A percentile compares a stretch with the other conserved stretches of the same genome.
These are phyloP conservation scores for Lagorchestes hirsutus DNA, from an alignment of 2,797 vertebrate species.

Conservation along the genomic window DNA sequence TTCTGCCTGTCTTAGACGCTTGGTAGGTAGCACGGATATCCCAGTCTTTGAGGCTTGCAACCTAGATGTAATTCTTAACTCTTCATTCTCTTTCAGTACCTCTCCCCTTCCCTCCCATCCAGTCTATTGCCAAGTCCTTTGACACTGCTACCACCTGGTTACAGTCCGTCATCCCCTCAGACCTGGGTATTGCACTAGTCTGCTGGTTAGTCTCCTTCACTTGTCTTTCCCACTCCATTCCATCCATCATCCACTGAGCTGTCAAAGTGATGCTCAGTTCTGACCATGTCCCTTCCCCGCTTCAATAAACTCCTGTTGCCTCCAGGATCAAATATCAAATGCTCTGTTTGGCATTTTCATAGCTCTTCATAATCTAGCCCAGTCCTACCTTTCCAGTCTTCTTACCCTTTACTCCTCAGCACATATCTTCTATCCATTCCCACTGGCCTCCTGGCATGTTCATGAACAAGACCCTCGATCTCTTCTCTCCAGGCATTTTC, in stretches of 20 bases:
- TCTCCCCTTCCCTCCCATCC: conserved; percentile 59
- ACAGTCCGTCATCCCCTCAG: neutral
- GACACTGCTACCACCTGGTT: neutral
- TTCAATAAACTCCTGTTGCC: neutral
- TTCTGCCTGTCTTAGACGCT: neutral
- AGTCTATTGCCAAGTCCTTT: conserved; percentile 27
- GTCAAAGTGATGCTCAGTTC: conserved; percentile 9
- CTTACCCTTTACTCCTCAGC: neutral
- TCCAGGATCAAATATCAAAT: neutral
- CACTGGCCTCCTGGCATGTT: neutral
- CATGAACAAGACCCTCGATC: neutral
- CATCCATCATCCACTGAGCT: neutral
- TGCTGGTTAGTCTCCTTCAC: neutral
- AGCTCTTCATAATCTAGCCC: neutral
- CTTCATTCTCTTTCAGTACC: conserved; percentile 60
- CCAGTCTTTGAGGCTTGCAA: neutral
- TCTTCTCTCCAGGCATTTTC: neutral
- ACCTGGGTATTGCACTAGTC: neutral
- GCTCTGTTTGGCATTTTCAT: neutral
- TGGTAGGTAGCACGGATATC: neutral
- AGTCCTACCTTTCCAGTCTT: neutral
- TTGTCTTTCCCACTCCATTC: no score
- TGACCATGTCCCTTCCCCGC: neutral
- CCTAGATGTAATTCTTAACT: conserved; percentile 57
- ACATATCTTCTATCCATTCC: neutral